Evolutionary conservation across 1,140 invertebrate genomes (phyloP).

Genomic region (Macrobrachium nipponense): DNA sequence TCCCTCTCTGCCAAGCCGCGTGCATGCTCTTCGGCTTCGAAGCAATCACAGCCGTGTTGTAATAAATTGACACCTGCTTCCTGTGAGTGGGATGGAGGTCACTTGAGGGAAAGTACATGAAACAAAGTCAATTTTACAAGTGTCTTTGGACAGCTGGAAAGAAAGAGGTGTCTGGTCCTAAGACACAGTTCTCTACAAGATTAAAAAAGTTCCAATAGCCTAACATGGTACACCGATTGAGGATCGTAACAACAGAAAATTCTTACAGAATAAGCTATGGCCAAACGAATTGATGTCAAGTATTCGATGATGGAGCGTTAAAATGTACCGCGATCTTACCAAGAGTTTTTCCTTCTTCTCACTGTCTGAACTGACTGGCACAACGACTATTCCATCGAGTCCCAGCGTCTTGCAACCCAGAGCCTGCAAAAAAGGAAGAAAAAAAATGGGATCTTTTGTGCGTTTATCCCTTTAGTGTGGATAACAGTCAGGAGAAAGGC

Average conservation of each 20-base stretch:
- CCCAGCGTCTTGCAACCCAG: slow-evolving; percentile 8
- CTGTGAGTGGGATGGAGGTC: background rate
- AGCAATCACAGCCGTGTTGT: background rate
- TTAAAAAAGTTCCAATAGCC: too few species aligned
- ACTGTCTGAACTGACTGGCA: slow-evolving; percentile 3
- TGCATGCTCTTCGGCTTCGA: background rate
- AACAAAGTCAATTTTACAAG: too few species aligned
- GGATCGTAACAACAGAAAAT: too few species aligned
- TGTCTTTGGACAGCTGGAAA: too few species aligned
- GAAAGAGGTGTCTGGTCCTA: too few species aligned
- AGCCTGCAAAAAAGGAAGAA: background rate
- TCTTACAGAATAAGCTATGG: too few species aligned
- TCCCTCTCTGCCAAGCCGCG: background rate
- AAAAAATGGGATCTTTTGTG: background rate
- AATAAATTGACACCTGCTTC: background rate
- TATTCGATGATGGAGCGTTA: too few species aligned
- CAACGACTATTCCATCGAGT: background rate
- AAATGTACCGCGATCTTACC: background rate
- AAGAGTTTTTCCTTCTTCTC: slow-evolving; percentile 28
- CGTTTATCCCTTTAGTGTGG: background rate
- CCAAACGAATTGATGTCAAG: too few species aligned
- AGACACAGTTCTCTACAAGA: too few species aligned
- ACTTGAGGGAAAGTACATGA: background rate
- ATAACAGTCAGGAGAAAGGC: background rate
- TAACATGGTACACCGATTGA: background rate